phyloP scores from a whole-genome alignment of 2,888 invertebrate genomes.

The Dryococelus australis region DNA sequence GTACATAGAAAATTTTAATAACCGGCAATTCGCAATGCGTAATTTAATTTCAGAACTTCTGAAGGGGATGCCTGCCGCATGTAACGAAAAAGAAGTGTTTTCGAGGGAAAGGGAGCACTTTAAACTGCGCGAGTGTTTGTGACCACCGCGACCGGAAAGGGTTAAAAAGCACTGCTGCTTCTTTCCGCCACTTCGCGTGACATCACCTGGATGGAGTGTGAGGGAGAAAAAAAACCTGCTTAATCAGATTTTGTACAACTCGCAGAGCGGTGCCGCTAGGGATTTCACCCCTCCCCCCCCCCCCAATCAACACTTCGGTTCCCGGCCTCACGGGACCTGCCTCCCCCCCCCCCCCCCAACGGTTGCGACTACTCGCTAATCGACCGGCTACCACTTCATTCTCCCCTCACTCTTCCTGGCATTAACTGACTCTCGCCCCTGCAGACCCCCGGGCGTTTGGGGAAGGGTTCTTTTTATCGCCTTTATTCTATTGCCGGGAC shows the following conservation, averaged over 20 bases:
- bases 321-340: not conserved
- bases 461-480: conserved; percentile 5
- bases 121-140: not conserved
- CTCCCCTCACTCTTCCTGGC: not conserved
- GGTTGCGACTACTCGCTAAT: too few species aligned
- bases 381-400: not conserved
- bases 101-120: too few species aligned
- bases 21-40: too few species aligned
- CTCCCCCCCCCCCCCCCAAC: not conserved
- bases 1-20: too few species aligned
- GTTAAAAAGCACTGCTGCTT: not conserved
- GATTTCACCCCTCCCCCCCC: not conserved
- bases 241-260: not conserved
- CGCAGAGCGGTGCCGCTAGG: not conserved
- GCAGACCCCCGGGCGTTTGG: not conserved
- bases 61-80: too few species aligned
- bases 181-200: not conserved
- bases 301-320: too few species aligned
- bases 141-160: not conserved
- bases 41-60: too few species aligned
- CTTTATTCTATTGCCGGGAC: not conserved
- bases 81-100: too few species aligned
- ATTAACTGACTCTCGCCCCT: not conserved
- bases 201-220: not conserved
- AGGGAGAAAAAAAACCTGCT: not conserved